Evolutionary conservation across 2,888 invertebrate genomes (phyloP), one percentile per base, ranked within the genome.

Genomic region (Tipula lateralis): DNA sequence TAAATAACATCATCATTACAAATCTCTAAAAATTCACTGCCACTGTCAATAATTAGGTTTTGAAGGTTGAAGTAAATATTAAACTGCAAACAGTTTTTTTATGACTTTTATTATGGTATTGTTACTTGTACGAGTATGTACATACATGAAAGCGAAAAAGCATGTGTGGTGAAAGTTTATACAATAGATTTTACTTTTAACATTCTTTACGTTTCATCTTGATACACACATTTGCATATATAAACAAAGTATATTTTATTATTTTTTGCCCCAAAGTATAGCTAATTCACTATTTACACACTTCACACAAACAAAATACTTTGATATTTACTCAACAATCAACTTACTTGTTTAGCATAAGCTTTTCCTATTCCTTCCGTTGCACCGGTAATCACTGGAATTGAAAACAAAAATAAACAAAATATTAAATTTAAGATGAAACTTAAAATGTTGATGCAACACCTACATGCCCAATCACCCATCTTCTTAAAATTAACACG

Each of bases 311-410:
- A n/a, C 39, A 44, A 12, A n/a, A n/a, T n/a, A 44, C 1, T 32
- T 32, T 44, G n/a, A n/a, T 19, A 50, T 50, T 50, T 19, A 50
- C 19, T 50, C 19, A 19, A n/a, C n/a, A 19, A 82, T 83, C 44
- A 32, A 84, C 88, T 88, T 90, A 94, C 94, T 88, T 93, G 92
- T 89, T 92, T 93, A 0, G 96, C 96, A 88, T 95, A 97, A 24
- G 96, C 95, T 89, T 96, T 96, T 86, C 97, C 97, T 86, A 97
- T 94, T 2, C 97, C 97, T 91, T 97, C 97, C 0, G 97, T 97
- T 13, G 95, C 94, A 12, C 97, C 97, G 16, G 97, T 97, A 13
- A 97, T 91, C 87, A 97, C 96, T 95, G 66, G 0, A 66, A 66
- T 66, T 39, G 3, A 24, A 66, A 66, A 19, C 24, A 91, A 83